Conservation (phyloP, 2,113 vertebrate species). For the Noctilio leporinus region DNA sequence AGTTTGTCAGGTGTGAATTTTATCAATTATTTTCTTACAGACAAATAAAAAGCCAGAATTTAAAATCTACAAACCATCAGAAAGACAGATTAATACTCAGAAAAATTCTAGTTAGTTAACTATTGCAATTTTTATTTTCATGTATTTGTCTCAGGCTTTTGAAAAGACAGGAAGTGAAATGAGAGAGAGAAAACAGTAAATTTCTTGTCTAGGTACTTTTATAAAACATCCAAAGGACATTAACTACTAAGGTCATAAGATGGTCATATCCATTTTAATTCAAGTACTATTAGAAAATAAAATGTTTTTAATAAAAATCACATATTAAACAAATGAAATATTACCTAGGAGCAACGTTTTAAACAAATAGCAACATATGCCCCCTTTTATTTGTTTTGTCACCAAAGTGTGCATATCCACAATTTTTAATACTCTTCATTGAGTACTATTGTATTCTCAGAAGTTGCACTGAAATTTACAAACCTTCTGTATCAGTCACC, state of each 20-base stretch:
- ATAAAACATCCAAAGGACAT: background rate
- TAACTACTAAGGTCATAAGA: background rate
- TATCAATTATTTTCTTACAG: conserved; percentile 17
- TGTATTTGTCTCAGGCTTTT: background rate
- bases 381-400: background rate
- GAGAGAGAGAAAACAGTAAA: background rate
- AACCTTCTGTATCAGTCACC: background rate
- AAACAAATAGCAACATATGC: conserved; percentile 5
- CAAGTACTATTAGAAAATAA: conserved; percentile 18
- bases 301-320: conserved; percentile 4
- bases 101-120: background rate
- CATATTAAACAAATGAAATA: background rate
- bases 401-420: background rate
- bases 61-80: background rate
- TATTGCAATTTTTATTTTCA: background rate
- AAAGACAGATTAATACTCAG: background rate
- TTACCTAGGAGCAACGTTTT: background rate
- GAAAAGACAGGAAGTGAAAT: background rate
- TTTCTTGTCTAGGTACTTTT: background rate
- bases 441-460: background rate
- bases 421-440: background rate
- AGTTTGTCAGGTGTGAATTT: background rate
- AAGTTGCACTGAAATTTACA: background rate
- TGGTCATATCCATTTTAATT: background rate
- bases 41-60: background rate